Conservation (phyloP, 2,113 vertebrate species). For the Pituophis catenifer region DNA sequence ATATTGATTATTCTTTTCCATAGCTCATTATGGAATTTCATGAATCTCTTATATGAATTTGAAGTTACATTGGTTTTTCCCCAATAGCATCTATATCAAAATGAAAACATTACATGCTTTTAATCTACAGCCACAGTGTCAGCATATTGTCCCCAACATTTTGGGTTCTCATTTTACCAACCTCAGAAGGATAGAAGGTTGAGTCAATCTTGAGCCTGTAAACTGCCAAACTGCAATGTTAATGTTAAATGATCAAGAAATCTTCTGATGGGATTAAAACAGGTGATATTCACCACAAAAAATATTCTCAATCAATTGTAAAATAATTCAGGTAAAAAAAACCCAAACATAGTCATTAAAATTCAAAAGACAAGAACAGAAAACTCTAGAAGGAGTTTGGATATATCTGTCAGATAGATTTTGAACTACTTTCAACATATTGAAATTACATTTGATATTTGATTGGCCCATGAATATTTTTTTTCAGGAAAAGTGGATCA, state of each 20-base stretch:
- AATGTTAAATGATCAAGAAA: not conserved
- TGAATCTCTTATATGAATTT: not conserved
- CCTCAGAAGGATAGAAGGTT: no score
- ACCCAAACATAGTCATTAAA: not conserved
- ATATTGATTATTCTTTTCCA: not conserved
- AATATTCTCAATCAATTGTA: not conserved
- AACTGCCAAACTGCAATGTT: no score
- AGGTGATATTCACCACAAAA: not conserved
- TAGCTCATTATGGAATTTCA: not conserved
- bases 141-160: no score
- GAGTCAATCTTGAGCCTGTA: no score
- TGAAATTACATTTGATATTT: not conserved
- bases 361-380: not conserved
- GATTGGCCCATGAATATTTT: not conserved
- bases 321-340: not conserved
- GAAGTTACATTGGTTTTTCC: constrained; percentile 2
- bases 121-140: not conserved
- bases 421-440: not conserved
- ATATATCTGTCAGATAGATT: not conserved
- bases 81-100: not conserved
- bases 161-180: no score
- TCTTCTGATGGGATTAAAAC: not conserved
- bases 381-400: not conserved
- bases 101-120: constrained; percentile 7
- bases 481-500: not conserved